Conservation (phyloP, 2,888 invertebrate species). For the Drosophila demipolita region DNA sequence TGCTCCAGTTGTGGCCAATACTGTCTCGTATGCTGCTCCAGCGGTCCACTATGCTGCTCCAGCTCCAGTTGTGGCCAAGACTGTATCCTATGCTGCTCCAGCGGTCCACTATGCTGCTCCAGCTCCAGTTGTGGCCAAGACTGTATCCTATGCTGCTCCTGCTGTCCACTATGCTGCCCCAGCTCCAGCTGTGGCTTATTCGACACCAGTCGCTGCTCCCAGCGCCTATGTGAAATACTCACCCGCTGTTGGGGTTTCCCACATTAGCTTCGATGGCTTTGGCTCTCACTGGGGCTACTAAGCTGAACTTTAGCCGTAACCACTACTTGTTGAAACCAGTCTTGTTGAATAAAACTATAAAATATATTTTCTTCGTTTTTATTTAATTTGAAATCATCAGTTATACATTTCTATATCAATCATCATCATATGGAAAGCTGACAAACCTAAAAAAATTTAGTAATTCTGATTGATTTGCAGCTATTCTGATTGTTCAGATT, state of each 20-base stretch:
- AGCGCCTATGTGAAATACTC: slow-evolving; percentile 68
- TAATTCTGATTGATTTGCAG: neutral
- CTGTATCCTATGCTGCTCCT: slow-evolving; percentile 74
- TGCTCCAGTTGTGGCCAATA: slow-evolving; percentile 31
- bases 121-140: slow-evolving; percentile 59
- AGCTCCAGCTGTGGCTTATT: slow-evolving; percentile 51
- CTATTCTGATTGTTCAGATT: neutral
- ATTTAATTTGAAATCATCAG: slow-evolving; percentile 7
- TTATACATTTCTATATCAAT: neutral
- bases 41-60: slow-evolving; percentile 59
- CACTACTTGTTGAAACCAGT: slow-evolving; percentile 52
- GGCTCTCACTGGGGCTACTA: slow-evolving; percentile 89
- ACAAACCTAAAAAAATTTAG: neutral
- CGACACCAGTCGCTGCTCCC: slow-evolving; percentile 72
- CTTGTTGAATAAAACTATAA: slow-evolving; percentile 65
- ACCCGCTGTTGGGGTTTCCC: slow-evolving; percentile 85
- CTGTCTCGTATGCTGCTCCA: slow-evolving; percentile 46
- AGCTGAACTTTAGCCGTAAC: slow-evolving; percentile 49
- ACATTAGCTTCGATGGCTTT: slow-evolving; percentile 88
- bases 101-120: slow-evolving; percentile 66
- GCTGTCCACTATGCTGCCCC: slow-evolving; percentile 74
- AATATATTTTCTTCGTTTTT: neutral
- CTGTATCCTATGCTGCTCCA: slow-evolving; percentile 40
- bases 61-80: slow-evolving; percentile 36
- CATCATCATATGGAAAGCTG: neutral